These are phyloP conservation scores for Anabacerthia variegaticeps DNA, from an alignment of 2,797 vertebrate genomes.

Conservation along the genomic window DNA sequence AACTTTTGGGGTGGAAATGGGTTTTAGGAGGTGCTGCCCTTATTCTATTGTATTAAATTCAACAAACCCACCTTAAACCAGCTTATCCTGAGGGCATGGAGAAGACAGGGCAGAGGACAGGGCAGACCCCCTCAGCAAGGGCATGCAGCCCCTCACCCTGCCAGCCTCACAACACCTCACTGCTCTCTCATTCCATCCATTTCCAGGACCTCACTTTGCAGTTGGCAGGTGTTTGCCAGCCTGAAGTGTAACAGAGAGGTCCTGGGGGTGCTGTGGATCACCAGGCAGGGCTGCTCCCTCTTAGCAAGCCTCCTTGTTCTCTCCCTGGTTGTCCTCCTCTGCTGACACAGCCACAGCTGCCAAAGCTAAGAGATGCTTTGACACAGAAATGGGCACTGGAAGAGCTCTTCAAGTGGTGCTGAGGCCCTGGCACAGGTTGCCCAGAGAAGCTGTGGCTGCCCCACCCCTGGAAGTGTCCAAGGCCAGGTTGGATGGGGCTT, in stretches of 20 bases:
- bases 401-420: background rate
- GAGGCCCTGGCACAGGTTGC: background rate
- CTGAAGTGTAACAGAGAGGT: rapidly evolving
- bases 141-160: background rate
- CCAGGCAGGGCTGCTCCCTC: background rate
- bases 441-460: background rate
- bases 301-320: background rate
- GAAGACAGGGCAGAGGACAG: background rate
- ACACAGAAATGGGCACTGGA: background rate
- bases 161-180: background rate
- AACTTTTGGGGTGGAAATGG: background rate
- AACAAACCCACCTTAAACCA: background rate
- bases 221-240: background rate
- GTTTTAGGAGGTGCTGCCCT: background rate
- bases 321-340: background rate
- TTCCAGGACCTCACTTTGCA: background rate
- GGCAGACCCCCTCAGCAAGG: background rate
- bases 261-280: background rate
- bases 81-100: background rate
- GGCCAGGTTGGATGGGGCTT: too few relatives aligned
- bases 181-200: background rate
- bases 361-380: background rate
- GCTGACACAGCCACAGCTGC: background rate
- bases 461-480: too few relatives aligned
- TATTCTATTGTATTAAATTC: background rate